Percentiles rank a stretch among this genome's conserved stretches.
These are phyloP conservation scores for Eubasilissa splendida DNA, from an alignment of 2,888 invertebrate species.

Conservation along the genomic window DNA sequence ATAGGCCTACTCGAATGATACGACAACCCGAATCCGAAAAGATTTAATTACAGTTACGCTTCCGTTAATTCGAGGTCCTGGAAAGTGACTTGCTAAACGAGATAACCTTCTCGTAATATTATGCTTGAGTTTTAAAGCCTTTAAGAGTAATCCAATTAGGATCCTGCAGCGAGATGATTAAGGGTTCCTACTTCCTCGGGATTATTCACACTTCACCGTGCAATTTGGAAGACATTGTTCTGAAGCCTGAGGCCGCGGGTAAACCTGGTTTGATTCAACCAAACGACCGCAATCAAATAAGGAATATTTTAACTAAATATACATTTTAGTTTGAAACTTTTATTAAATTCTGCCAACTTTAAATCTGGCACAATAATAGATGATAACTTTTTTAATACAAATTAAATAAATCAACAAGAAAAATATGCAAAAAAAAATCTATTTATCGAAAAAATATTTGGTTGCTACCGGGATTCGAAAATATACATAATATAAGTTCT, in stretches of 20 bases:
- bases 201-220: slow-evolving; percentile 35
- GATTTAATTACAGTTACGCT: neutral
- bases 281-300: too few relatives aligned
- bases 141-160: slow-evolving; percentile 34
- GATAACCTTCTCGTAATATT: slow-evolving; percentile 11
- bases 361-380: too few relatives aligned
- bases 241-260: slow-evolving; percentile 4
- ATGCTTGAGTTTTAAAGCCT: slow-evolving; percentile 24
- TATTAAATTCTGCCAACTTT: too few relatives aligned
- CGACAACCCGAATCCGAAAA: neutral
- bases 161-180: slow-evolving; percentile 31
- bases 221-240: slow-evolving; percentile 35
- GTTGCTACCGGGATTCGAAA: too few relatives aligned
- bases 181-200: slow-evolving; percentile 19
- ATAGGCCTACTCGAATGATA: too few relatives aligned
- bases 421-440: too few relatives aligned
- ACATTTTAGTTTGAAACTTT: too few relatives aligned
- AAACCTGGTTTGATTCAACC: neutral
- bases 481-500: too few relatives aligned
- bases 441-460: too few relatives aligned
- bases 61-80: neutral
- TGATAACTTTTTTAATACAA: too few relatives aligned
- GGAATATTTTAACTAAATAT: too few relatives aligned
- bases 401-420: too few relatives aligned
- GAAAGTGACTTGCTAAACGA: neutral